Base-by-base conservation (phyloP, 1,140 invertebrate species). In the Trichogramma pretiosum region DNA sequence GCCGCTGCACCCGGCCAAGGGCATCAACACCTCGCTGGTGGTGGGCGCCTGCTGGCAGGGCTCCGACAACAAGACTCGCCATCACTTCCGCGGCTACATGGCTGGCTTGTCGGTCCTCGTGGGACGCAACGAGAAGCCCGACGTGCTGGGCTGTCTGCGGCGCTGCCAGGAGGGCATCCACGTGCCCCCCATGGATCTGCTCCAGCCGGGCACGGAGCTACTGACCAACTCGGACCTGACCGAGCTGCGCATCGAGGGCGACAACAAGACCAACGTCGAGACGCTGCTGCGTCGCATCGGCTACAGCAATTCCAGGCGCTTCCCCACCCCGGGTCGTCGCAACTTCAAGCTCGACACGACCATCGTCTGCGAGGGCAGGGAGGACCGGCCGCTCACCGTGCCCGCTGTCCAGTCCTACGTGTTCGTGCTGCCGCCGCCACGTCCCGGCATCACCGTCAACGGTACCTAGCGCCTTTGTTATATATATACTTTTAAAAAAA, bases 1-100 rank as follows among this genome's bases (percentile, higher is more conserved):
- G 95, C 94, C 96, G n/a, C 74, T 99, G 11, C 96, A 99, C 68
- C 88, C 90, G 18, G 89, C 92, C 0, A 89, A 92, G 52, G 90
- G 85, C 10, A 80, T 93, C 48, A 95, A 94, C 64, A 98, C 94
- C 5, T 93, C 91, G 14, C 69, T 98, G 1, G 85, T 88, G 1
- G 87, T 98, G 16, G 95, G 95, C 9, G 94, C 93, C 21, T 99
- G 96, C 70, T 99, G 93, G 91, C 93, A 98, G 75, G 91, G 92
- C 79, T 87, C 86, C 11, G 87, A 91, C 55, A 82, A 82, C 56
- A 83, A 85, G 64, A 90, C 92, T 78, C 85, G 85, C 61, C 89
- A 93, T 62, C 82, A 89, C 66, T 83, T 93, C 71, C 81, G 81
- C 32, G 91, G 92, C 1, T 91, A 89, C 63, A 70, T 95, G 52